These are phyloP conservation scores for Drosophila lacicola DNA, from an alignment of 2,888 invertebrate species.

Conservation along the genomic window DNA sequence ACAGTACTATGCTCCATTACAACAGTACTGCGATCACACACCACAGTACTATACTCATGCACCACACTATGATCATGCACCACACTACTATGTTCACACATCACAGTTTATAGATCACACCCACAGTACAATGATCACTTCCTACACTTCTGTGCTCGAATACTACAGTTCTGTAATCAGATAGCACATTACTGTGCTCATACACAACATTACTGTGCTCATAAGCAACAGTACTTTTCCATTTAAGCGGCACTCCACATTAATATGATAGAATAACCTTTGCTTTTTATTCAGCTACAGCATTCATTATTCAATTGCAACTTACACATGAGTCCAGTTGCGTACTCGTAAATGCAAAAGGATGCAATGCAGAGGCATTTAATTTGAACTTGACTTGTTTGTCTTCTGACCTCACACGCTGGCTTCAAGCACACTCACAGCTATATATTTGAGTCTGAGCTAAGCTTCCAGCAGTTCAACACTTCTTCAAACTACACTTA, in stretches of 20 bases:
- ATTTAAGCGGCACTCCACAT: neutral
- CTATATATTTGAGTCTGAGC: constrained; percentile 4
- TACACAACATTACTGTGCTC: too few relatives aligned
- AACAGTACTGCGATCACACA: neutral
- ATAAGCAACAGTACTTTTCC: too few relatives aligned
- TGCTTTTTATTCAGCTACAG: neutral
- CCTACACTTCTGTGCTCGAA: too few relatives aligned
- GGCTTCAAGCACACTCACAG: constrained; percentile 14
- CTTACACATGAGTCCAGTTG: constrained; percentile 1
- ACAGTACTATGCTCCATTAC: neutral
- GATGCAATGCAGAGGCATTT: constrained; percentile 32
- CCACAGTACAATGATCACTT: neutral
- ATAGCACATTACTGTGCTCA: too few relatives aligned
- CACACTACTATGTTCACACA: neutral
- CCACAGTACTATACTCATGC: neutral
- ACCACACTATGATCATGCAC: too few relatives aligned
- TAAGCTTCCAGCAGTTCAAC: constrained; percentile 16
- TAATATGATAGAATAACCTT: neutral
- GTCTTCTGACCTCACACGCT: neutral
- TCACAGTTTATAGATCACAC: neutral
- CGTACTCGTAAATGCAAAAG: constrained; percentile 5
- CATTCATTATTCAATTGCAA: constrained; percentile 21
- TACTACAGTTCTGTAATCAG: too few relatives aligned
- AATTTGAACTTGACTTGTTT: constrained; percentile 43
- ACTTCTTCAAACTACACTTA: constrained; percentile 33